A percentile compares a stretch with the other conserved stretches of the same genome.
Conservation (phyloP, 2,113 vertebrate species). For the Tragelaphus strepsiceros region DNA sequence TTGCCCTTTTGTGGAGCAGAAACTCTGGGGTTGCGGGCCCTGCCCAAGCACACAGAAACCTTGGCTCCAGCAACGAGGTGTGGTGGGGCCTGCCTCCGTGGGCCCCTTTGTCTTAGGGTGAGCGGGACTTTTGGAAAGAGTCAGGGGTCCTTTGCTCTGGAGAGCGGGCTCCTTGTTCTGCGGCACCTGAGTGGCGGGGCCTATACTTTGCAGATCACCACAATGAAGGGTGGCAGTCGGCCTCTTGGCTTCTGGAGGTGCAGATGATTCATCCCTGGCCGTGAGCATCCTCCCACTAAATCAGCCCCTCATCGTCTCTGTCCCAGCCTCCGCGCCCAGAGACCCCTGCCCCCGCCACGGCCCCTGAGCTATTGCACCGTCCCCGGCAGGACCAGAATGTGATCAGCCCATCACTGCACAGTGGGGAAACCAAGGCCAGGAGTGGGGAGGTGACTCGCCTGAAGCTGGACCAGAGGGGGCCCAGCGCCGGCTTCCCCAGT, state of each 20-base stretch:
- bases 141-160: accelerated
- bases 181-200: not conserved
- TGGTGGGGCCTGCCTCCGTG: accelerated
- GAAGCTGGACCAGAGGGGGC: no score
- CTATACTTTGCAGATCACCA: not conserved
- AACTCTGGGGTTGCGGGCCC: no score
- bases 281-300: accelerated
- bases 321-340: accelerated
- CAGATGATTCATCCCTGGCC: not conserved
- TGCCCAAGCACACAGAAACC: accelerated
- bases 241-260: not conserved
- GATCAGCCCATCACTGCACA: accelerated
- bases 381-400: accelerated
- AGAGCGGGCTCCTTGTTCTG: accelerated
- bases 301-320: not conserved
- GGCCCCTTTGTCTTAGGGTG: accelerated
- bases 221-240: not conserved
- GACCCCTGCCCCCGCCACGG: accelerated
- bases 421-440: not conserved
- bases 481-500: accelerated
- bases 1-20: accelerated
- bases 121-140: not conserved
- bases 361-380: not conserved
- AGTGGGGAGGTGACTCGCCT: not conserved
- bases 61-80: accelerated